phyloP scores from a whole-genome alignment of 2,888 invertebrate species.

The Teleiodes luculella region DNA sequence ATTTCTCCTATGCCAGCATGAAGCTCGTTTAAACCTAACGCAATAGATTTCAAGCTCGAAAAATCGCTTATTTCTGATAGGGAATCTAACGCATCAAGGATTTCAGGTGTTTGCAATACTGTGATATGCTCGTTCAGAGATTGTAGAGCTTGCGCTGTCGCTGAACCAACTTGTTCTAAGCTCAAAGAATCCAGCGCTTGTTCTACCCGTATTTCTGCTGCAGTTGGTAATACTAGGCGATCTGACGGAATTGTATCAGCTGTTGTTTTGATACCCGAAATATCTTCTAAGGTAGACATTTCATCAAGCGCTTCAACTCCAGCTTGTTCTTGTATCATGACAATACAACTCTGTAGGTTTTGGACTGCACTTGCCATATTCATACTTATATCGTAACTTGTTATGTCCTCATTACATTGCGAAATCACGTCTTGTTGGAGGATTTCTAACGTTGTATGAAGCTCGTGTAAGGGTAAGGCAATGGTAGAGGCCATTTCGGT shows the following conservation, averaged over 20 bases:
- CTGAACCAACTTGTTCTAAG: slow-evolving; percentile 33
- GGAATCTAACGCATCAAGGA: slow-evolving; percentile 54
- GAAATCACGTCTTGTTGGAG: slow-evolving; percentile 69
- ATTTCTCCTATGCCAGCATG: slow-evolving; percentile 54
- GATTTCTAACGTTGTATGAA: slow-evolving; percentile 63
- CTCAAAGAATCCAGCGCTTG: slow-evolving; percentile 31
- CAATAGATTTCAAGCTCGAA: slow-evolving; percentile 54
- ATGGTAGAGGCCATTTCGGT: slow-evolving; percentile 52
- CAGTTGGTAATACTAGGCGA: slow-evolving; percentile 46
- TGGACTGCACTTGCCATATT: slow-evolving; percentile 60
- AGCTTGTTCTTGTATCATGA: slow-evolving; percentile 67
- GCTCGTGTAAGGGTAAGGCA: slow-evolving; percentile 66
- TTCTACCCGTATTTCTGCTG: slow-evolving; percentile 42
- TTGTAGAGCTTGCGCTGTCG: slow-evolving; percentile 57
- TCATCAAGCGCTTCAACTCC: slow-evolving; percentile 71
- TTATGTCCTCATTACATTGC: slow-evolving; percentile 52
- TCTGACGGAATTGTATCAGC: slow-evolving; percentile 67
- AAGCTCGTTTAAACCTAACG: slow-evolving; percentile 46
- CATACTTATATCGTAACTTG: slow-evolving; percentile 41
- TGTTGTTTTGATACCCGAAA: slow-evolving; percentile 78
- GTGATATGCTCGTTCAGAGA: slow-evolving; percentile 54
- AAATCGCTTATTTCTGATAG: slow-evolving; percentile 58
- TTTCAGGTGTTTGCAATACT: slow-evolving; percentile 52
- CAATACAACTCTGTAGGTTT: slow-evolving; percentile 63
- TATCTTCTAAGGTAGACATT: slow-evolving; percentile 77